Conservation (phyloP, 2,888 invertebrate genomes). For the Schizaphis graminum region DNA sequence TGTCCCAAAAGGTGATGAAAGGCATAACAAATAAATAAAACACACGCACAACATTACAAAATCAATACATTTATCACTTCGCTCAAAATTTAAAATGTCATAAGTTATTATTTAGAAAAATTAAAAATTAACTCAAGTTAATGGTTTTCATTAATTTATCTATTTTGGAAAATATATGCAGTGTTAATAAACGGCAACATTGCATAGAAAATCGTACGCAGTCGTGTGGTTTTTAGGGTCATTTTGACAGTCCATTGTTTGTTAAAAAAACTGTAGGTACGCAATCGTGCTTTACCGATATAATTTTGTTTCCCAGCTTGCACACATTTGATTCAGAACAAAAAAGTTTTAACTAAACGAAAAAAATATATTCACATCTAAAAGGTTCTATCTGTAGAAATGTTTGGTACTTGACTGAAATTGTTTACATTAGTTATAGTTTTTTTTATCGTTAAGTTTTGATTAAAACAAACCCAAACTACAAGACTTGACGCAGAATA, state of each 20-base stretch:
- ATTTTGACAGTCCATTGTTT: neutral
- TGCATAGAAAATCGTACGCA: neutral
- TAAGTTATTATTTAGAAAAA: neutral
- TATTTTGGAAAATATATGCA: neutral
- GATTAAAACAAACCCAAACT: neutral
- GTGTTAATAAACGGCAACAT: neutral
- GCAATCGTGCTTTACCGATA: neutral
- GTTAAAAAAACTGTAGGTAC: neutral
- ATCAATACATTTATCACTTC: too few relatives aligned
- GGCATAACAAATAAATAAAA: too few relatives aligned
- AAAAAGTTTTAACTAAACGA: neutral
- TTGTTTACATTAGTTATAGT: neutral
- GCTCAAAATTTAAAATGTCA: too few relatives aligned
- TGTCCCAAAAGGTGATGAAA: too few relatives aligned
- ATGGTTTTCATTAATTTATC: neutral
- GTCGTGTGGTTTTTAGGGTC: neutral
- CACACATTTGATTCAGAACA: neutral
- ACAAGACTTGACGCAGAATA: neutral
- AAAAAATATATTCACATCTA: slow-evolving; percentile 1
- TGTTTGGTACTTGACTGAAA: neutral
- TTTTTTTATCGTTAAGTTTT: neutral
- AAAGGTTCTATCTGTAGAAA: neutral
- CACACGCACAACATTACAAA: too few relatives aligned
- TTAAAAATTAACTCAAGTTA: neutral
- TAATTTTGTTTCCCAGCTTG: neutral